phyloP scores from a whole-genome alignment of 2,888 invertebrate genomes.

The Mylabris sibirica region DNA sequence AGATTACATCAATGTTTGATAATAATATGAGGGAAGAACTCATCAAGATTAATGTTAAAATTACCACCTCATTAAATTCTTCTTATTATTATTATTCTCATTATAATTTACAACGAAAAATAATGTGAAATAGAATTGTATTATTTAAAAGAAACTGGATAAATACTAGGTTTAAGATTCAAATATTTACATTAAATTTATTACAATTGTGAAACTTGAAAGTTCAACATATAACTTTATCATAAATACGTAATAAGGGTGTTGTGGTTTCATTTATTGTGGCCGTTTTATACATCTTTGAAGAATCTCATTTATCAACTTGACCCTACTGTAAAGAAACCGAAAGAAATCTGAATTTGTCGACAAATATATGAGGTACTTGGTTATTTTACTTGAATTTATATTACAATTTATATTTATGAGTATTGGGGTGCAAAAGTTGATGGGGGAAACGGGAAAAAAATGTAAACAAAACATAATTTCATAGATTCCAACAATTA shows the following conservation, averaged over 20 bases:
- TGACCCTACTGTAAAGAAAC: neutral
- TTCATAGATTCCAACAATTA: no score
- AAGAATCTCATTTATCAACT: neutral
- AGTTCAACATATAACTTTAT: neutral
- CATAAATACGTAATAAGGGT: conserved; percentile 4
- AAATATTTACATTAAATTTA: conserved; percentile 7
- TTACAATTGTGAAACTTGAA: neutral
- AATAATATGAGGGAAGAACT: neutral
- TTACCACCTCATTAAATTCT: neutral
- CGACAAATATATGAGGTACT: neutral
- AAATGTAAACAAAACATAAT: neutral
- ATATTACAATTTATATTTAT: neutral
- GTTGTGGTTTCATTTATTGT: neutral
- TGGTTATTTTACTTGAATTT: neutral
- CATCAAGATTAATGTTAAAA: neutral
- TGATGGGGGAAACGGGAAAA: neutral
- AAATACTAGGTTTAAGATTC: neutral
- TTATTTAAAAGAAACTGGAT: neutral
- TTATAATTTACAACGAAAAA: neutral
- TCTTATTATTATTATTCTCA: no score
- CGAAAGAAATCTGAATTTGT: neutral
- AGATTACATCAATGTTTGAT: neutral
- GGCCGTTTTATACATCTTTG: neutral
- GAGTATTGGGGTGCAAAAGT: neutral
- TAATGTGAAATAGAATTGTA: neutral